phyloP scores from a whole-genome alignment of 2,888 invertebrate genomes.

The Arge pagana region DNA sequence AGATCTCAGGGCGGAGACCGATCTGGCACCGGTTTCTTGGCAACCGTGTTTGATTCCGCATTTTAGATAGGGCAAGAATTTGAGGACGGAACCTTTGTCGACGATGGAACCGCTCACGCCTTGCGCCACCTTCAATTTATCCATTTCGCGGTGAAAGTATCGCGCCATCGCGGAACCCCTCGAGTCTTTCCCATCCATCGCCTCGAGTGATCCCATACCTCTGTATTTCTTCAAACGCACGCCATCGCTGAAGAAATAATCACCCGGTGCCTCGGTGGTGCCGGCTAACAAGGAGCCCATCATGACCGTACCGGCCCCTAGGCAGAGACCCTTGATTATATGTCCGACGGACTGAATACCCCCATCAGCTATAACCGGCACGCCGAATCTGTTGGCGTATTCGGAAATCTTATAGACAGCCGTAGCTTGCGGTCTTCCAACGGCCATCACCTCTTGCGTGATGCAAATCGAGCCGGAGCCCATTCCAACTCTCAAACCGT shows the following conservation, averaged over 20 bases:
- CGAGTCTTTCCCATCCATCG: slow-evolving; percentile 93
- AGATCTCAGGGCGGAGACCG: slow-evolving; percentile 63
- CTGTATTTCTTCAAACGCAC: slow-evolving; percentile 97
- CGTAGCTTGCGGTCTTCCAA: slow-evolving; percentile 96
- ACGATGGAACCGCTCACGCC: slow-evolving; percentile 98
- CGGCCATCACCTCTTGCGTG: slow-evolving; percentile 99
- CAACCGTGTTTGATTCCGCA: slow-evolving; percentile 95
- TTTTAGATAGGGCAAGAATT: slow-evolving; percentile 94
- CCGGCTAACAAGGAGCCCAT: slow-evolving; percentile 99
- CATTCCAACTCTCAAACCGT: slow-evolving; percentile 97
- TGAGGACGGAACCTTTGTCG: slow-evolving; percentile 95
- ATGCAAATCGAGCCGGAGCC: slow-evolving; percentile 99
- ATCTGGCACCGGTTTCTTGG: slow-evolving; percentile 91
- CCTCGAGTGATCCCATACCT: slow-evolving; percentile 98
- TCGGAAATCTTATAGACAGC: slow-evolving; percentile 96
- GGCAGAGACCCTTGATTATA: slow-evolving; percentile 91
- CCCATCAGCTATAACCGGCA: slow-evolving; percentile 98
- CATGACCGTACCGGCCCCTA: slow-evolving; percentile 97
- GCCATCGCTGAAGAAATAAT: slow-evolving; percentile 98
- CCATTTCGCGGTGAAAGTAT: slow-evolving; percentile 85
- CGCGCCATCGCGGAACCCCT: slow-evolving; percentile 85
- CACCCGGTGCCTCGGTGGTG: slow-evolving; percentile 97
- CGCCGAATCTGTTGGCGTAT: slow-evolving; percentile 84
- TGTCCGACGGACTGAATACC: slow-evolving; percentile 97
- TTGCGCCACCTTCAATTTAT: slow-evolving; percentile 96